Conservation (phyloP, 2,888 invertebrate species). For the Neria commutata region DNA sequence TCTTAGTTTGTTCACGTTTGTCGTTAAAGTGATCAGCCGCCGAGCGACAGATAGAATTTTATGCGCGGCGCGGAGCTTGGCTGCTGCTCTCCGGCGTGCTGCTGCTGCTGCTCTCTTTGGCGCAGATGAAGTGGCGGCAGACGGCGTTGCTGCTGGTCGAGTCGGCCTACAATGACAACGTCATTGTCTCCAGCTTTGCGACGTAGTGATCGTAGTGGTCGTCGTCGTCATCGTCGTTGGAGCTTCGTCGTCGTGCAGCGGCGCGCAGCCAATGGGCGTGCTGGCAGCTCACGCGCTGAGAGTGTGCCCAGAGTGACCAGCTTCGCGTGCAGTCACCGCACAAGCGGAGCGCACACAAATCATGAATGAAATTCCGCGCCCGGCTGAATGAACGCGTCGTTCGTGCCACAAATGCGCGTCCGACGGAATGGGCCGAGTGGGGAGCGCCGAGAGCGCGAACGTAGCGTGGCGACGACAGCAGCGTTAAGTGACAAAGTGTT, state of each 20-base stretch:
- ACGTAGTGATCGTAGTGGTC: not conserved
- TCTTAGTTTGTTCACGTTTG: slow-evolving; percentile 42
- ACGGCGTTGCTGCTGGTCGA: too few relatives aligned
- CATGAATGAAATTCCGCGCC: slow-evolving; percentile 34
- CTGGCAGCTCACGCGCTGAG: too few relatives aligned
- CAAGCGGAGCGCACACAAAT: slow-evolving; percentile 17
- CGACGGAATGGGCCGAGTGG: not conserved
- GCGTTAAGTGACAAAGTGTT: slow-evolving; percentile 29
- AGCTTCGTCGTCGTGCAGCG: too few relatives aligned
- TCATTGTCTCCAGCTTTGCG: not conserved
- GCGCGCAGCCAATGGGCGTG: too few relatives aligned
- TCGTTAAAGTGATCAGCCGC: slow-evolving; percentile 44
- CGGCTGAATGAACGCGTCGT: slow-evolving; percentile 1
- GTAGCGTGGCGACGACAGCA: slow-evolving; percentile 16
- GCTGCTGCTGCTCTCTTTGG: too few relatives aligned
- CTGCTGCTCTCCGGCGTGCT: not conserved
- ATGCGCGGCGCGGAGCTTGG: slow-evolving; percentile 4
- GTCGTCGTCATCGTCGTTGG: too few relatives aligned
- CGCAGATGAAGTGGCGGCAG: too few relatives aligned
- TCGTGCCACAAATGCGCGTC: not conserved
- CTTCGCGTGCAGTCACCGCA: not conserved
- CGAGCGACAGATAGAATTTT: slow-evolving; percentile 37
- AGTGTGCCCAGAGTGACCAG: slow-evolving; percentile 2
- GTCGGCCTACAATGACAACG: too few relatives aligned
- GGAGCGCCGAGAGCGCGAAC: not conserved